These are phyloP conservation scores for Xenopus petersii DNA, from an alignment of 2,797 vertebrate species.

Conservation along the genomic window DNA sequence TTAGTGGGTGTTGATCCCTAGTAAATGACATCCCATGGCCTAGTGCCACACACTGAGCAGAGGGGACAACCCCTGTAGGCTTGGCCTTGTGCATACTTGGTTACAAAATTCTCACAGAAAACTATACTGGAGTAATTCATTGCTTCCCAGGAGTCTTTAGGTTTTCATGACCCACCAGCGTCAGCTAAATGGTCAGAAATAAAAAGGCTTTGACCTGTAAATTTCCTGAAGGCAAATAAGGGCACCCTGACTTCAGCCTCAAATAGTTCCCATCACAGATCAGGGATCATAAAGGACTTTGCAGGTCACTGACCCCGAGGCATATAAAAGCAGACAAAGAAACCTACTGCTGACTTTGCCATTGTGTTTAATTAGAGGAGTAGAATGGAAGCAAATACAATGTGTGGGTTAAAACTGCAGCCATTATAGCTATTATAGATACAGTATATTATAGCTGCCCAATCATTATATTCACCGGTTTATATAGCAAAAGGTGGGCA, in stretches of 20 bases:
- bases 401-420: too few species aligned
- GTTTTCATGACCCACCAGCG: slow-evolving; percentile 69
- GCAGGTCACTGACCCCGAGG: slow-evolving; percentile 58
- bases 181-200: slow-evolving; percentile 68
- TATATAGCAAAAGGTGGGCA: too few species aligned
- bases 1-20: not conserved
- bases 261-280: slow-evolving; percentile 54
- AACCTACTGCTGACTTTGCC: slow-evolving; percentile 51
- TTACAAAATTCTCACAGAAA: slow-evolving; percentile 61
- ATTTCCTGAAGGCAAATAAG: slow-evolving; percentile 58
- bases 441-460: too few species aligned
- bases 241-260: slow-evolving; percentile 49
- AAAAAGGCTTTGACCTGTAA: slow-evolving; percentile 70
- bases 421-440: too few species aligned
- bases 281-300: slow-evolving; percentile 57
- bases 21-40: slow-evolving; percentile 29
- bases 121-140: slow-evolving; percentile 61
- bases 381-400: slow-evolving; percentile 30
- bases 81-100: slow-evolving; percentile 59
- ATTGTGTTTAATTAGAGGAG: slow-evolving; percentile 47
- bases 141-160: slow-evolving; percentile 66
- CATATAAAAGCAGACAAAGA: slow-evolving; percentile 50
- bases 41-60: slow-evolving; percentile 36
- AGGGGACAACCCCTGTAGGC: slow-evolving; percentile 50
- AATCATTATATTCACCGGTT: too few species aligned